Conservation (phyloP, 2,113 vertebrate genomes). For the Petrocephalus zakoni region DNA sequence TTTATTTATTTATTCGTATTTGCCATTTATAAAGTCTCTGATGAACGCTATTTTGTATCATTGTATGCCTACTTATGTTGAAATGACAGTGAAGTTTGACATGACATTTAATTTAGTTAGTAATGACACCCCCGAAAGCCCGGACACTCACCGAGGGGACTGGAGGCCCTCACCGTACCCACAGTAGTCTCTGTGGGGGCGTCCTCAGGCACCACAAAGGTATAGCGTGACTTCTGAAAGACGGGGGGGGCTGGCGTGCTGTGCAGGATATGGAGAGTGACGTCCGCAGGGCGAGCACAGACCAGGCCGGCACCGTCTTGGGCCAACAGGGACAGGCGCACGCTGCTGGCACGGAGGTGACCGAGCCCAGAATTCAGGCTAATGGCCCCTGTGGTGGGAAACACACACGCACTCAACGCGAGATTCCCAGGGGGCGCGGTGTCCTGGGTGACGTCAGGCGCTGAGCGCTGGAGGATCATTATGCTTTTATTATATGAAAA, state of each 20-base stretch:
- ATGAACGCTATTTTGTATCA: neutral
- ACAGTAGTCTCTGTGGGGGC: conserved; percentile 58
- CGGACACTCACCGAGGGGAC: conserved; percentile 63
- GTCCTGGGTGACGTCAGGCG: no score
- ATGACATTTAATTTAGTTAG: neutral
- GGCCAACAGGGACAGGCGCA: conserved; percentile 66
- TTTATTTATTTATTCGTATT: neutral
- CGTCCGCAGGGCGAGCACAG: conserved; percentile 59
- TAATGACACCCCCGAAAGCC: neutral
- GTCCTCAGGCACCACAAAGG: conserved; percentile 74
- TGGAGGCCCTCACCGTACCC: conserved; percentile 69
- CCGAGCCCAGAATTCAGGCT: conserved; percentile 69
- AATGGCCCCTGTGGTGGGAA: conserved; percentile 63
- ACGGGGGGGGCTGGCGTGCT: conserved; percentile 61
- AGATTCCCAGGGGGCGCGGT: neutral
- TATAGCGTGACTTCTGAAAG: conserved; percentile 75
- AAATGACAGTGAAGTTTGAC: neutral
- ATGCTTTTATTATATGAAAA: neutral
- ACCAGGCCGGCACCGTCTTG: conserved; percentile 68
- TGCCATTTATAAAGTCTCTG: neutral
- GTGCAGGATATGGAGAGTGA: conserved; percentile 72
- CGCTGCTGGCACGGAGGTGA: conserved; percentile 54
- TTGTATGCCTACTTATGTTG: neutral
- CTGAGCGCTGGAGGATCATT: neutral
- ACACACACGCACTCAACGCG: neutral